phyloP scores from a whole-genome alignment of 2,113 vertebrate genomes.

The Microtus ochrogaster region DNA sequence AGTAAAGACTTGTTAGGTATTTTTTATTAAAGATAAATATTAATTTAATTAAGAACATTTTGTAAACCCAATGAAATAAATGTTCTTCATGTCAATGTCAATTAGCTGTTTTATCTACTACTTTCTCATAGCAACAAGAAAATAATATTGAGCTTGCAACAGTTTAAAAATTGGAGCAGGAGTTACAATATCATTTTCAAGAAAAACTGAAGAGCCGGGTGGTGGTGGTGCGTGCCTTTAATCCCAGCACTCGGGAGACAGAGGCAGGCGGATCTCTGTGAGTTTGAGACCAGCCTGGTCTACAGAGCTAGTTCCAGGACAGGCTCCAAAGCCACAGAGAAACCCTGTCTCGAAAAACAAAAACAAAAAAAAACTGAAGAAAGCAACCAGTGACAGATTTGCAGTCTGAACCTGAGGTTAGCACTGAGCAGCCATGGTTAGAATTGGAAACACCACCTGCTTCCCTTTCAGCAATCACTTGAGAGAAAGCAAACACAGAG shows the following conservation, averaged over 20 bases:
- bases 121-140: neutral
- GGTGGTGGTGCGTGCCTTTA: no score
- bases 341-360: no score
- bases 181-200: constrained; percentile 46
- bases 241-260: no score
- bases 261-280: no score
- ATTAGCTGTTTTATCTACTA: neutral
- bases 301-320: no score
- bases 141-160: constrained; percentile 43
- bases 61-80: constrained; percentile 23
- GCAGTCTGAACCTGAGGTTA: constrained; percentile 73
- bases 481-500: constrained; percentile 74
- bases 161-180: constrained; percentile 59
- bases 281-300: no score
- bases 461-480: constrained; percentile 77
- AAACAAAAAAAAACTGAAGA: neutral
- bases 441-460: constrained; percentile 80
- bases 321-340: no score
- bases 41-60: constrained; percentile 1
- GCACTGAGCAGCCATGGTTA: constrained; percentile 51
- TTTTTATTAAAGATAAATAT: constrained; percentile 10
- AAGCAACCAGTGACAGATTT: constrained; percentile 75
- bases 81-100: neutral
- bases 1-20: neutral
- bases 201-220: neutral